These are phyloP conservation scores for Ophion ventricosus DNA, from an alignment of 2,888 invertebrate species.

Conservation along the genomic window DNA sequence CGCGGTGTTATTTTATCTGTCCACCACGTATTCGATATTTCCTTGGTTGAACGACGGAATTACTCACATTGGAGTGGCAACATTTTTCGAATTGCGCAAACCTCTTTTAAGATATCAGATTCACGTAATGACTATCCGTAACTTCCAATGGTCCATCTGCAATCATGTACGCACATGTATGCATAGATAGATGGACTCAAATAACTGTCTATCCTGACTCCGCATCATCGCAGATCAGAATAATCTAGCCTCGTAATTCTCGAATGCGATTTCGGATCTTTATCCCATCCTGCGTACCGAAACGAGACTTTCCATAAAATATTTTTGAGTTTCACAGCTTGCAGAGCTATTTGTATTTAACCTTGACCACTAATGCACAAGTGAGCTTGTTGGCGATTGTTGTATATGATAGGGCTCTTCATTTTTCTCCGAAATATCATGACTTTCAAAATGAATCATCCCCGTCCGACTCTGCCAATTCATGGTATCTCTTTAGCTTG, in stretches of 20 bases:
- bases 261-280: not conserved
- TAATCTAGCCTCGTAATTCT: not conserved
- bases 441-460: conserved; percentile 9
- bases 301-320: not conserved
- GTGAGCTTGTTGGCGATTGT: not conserved
- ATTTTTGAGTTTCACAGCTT: not conserved
- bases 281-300: not conserved
- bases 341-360: not conserved
- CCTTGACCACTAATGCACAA: conserved; percentile 7
- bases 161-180: no score
- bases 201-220: not conserved
- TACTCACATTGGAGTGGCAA: no score
- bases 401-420: not conserved
- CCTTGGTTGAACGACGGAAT: no score
- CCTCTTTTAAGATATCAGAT: no score
- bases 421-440: not conserved
- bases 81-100: no score
- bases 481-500: not conserved
- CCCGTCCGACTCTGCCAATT: not conserved
- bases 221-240: not conserved
- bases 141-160: no score
- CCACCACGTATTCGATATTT: no score
- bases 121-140: no score
- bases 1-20: no score
- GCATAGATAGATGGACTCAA: not conserved